Evolutionary conservation across 2,888 invertebrate species (phyloP).

Genomic region (Campoplex capitator): DNA sequence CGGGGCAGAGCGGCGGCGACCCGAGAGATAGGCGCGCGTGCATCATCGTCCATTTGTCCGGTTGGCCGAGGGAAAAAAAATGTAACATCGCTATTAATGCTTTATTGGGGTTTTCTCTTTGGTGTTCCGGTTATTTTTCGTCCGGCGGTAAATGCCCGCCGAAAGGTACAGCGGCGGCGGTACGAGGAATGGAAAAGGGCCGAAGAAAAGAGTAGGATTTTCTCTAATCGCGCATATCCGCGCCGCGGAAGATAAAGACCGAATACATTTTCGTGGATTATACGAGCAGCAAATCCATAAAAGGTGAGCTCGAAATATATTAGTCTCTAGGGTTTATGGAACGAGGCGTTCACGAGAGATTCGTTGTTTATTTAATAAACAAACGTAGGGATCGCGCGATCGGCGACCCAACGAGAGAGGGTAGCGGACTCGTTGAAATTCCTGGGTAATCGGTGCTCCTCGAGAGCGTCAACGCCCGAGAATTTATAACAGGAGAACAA

Average conservation of each 20-base stretch:
- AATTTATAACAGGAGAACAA: constrained; percentile 66
- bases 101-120: constrained; percentile 70
- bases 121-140: constrained; percentile 11
- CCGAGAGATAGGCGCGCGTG: constrained; percentile 28
- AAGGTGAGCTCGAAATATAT: neutral
- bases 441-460: constrained; percentile 57
- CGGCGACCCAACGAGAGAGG: neutral
- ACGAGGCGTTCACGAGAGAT: no score
- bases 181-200: neutral
- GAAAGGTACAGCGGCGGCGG: neutral
- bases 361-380: neutral
- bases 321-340: neutral
- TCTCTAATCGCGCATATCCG: neutral
- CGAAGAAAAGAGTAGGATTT: neutral
- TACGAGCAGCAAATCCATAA: neutral
- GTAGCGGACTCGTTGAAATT: constrained; percentile 55
- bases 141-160: neutral
- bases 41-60: constrained; percentile 59
- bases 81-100: constrained; percentile 49
- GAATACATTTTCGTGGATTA: neutral
- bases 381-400: neutral
- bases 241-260: neutral
- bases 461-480: constrained; percentile 66
- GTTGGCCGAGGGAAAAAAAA: neutral
- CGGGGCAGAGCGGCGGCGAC: neutral